phyloP scores from a whole-genome alignment of 2,113 vertebrate genomes.

The Halichoeres trimaculatus region DNA sequence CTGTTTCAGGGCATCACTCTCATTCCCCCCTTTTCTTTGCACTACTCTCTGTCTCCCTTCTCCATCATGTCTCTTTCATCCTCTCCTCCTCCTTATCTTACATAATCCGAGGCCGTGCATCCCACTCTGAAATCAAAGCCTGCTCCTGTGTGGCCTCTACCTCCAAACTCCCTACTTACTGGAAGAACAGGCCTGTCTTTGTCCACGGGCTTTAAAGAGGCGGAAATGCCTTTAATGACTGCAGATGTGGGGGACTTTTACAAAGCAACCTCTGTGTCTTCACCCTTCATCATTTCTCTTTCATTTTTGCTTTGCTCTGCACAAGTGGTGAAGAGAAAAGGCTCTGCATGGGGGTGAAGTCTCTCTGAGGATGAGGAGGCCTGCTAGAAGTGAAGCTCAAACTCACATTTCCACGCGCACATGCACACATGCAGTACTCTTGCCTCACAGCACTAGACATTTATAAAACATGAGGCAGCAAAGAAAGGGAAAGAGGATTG shows the following conservation, averaged over 20 bases:
- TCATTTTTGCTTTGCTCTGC: slow-evolving; percentile 34
- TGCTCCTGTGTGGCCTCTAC: slow-evolving; percentile 62
- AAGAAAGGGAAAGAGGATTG: slow-evolving; percentile 14
- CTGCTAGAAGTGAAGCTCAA: slow-evolving; percentile 9
- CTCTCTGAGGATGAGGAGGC: slow-evolving; percentile 6
- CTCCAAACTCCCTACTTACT: slow-evolving; percentile 45
- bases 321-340: slow-evolving; percentile 7
- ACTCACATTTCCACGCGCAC: slow-evolving; percentile 6
- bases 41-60: slow-evolving; percentile 24
- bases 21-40: slow-evolving; percentile 21
- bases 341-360: background rate
- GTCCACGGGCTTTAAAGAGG: slow-evolving; percentile 69
- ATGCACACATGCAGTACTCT: slow-evolving; percentile 27
- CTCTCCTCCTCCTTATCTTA: slow-evolving; percentile 66
- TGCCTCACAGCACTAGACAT: slow-evolving; percentile 35
- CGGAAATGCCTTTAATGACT: slow-evolving; percentile 77
- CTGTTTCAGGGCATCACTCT: slow-evolving; percentile 22
- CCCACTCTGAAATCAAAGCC: slow-evolving; percentile 74
- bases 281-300: slow-evolving; percentile 55
- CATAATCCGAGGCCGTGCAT: slow-evolving; percentile 64
- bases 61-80: slow-evolving; percentile 49
- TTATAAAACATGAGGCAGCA: slow-evolving; percentile 62
- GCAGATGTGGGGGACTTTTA: slow-evolving; percentile 74
- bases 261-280: slow-evolving; percentile 73
- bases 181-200: slow-evolving; percentile 73